Conservation (phyloP, 1,140 invertebrate species). For the Drosophila dunni region DNA sequence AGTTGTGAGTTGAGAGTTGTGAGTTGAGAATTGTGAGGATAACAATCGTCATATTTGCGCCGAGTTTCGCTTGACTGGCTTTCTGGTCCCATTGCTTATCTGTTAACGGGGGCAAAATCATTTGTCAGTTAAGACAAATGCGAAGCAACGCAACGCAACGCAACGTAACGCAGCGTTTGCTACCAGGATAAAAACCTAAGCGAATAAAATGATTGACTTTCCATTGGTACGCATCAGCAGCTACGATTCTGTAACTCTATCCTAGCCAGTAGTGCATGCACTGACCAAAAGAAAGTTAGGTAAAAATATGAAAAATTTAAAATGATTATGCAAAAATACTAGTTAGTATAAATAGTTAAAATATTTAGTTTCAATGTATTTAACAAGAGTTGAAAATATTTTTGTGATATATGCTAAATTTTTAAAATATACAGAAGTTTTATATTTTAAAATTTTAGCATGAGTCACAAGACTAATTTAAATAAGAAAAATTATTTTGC, state of each 20-base stretch:
- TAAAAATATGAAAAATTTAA: no score
- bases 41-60: slow-evolving; percentile 59
- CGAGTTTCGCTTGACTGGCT: slow-evolving; percentile 59
- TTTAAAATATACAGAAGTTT: no score
- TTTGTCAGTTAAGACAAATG: slow-evolving; percentile 77
- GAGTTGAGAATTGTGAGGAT: background rate
- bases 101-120: slow-evolving; percentile 49
- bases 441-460: no score
- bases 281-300: no score
- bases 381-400: no score
- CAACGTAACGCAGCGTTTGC: slow-evolving; percentile 17
- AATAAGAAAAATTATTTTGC: no score
- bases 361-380: no score
- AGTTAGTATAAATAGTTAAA: no score
- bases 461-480: no score
- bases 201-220: slow-evolving; percentile 77
- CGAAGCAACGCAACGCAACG: slow-evolving; percentile 6
- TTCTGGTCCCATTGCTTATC: slow-evolving; percentile 33
- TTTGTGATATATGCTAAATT: no score
- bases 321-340: no score
- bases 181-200: slow-evolving; percentile 67
- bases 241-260: slow-evolving; percentile 29
- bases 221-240: slow-evolving; percentile 68
- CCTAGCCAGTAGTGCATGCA: background rate
- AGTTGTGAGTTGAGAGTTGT: no score